Evolutionary conservation across 2,888 invertebrate species (phyloP), one percentile per base, ranked within the genome.

Genomic region (Pseudococcus jackbeardsleyi): DNA sequence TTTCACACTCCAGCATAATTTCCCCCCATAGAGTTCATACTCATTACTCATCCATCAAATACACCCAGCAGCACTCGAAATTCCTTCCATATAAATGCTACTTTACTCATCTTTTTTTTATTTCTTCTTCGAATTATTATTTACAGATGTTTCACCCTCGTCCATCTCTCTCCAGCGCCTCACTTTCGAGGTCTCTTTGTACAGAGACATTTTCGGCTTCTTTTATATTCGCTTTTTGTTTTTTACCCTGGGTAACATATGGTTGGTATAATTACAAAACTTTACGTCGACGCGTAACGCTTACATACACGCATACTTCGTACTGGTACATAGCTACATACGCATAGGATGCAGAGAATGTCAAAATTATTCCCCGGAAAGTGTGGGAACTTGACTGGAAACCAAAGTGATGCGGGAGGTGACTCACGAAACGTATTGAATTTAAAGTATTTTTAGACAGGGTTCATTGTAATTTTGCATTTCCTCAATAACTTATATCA

Each of bases 181-280:
- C 22, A 3, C 19, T 22, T 64, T 64, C 64, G 22, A 22, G 64
- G 22, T 77, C 77, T 39, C 39, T 77, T 77, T 77, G 39, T 77
- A 77, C 39, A 46, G 42, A 82, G 79, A 82, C 46, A 82, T 42
- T 82, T 82, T 82, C 79, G 79, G 79, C 79, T 82, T 82, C 79
- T 82, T 82, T 82, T 46, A 82, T 82, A 82, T 82, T 82, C 46
- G 79, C 79, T 82, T 42, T 79, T 19, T 82, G 33, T 72, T 72
- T 72, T 72, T 72, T 72, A 33, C 72, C 33, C 72, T 39, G 39
- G 9, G 79, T 82, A 82, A 82, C 79, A 82, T 82, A 82, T 82
- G 79, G 79, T 19, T 46, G n/a, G 79, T 39, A 82, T 82, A 82
- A 82, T 82, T 82, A 82, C 79, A 82, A 46, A 82, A 82, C 79